A percentile compares a stretch with the other conserved stretches of the same genome.
phyloP scores from a whole-genome alignment of 1,140 invertebrate species.

The Phymastichus coffea region DNA sequence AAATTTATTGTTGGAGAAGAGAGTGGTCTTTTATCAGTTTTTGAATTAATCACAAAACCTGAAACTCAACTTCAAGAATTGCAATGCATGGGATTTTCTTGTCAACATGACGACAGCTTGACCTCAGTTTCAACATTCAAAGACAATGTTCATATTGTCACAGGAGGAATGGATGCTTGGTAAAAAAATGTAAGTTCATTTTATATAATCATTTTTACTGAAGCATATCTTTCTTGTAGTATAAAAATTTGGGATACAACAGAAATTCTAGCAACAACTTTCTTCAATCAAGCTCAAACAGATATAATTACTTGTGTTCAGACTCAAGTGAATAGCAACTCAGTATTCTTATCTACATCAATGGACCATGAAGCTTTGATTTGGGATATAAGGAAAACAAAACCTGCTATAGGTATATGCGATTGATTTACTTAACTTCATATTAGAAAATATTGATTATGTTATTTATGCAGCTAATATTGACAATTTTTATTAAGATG shows the following conservation, averaged over 20 bases:
- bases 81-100: slow-evolving; percentile 34
- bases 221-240: slow-evolving; percentile 33
- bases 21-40: slow-evolving; percentile 44
- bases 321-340: slow-evolving; percentile 36
- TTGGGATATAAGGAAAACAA: slow-evolving; percentile 46
- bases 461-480: background rate
- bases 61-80: slow-evolving; percentile 29
- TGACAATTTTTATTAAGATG: background rate
- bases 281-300: slow-evolving; percentile 41
- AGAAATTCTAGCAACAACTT: slow-evolving; percentile 37
- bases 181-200: no score
- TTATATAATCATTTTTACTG: background rate
- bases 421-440: slow-evolving; percentile 1
- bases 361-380: slow-evolving; percentile 42
- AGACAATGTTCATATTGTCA: slow-evolving; percentile 38
- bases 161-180: slow-evolving; percentile 48
- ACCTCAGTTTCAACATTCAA: slow-evolving; percentile 43
- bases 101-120: slow-evolving; percentile 44
- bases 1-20: slow-evolving; percentile 48
- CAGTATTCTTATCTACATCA: slow-evolving; percentile 44
- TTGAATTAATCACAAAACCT: slow-evolving; percentile 27
- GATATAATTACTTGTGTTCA: slow-evolving; percentile 42
- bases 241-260: slow-evolving; percentile 49
- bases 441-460: background rate
- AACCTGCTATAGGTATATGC: slow-evolving; percentile 46